Evolutionary conservation across 2,888 invertebrate genomes (phyloP).

Genomic region (Lasioglossum leucozonium): DNA sequence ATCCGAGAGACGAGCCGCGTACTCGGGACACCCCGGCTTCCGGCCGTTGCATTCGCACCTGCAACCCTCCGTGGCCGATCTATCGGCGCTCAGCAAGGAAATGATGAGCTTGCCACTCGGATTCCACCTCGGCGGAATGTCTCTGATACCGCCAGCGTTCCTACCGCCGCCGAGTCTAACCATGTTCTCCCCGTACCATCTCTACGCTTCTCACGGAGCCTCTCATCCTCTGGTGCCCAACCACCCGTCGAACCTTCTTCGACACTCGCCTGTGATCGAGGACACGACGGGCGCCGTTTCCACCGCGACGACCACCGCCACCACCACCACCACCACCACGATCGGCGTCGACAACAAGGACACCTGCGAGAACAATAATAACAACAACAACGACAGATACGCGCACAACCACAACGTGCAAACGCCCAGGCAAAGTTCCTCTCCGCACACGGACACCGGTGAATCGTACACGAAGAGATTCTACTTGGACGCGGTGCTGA

Average conservation of each 20-base stretch:
- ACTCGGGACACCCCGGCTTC: constrained; percentile 83
- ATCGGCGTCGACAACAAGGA: constrained; percentile 56
- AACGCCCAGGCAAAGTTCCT: constrained; percentile 41
- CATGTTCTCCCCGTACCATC: constrained; percentile 87
- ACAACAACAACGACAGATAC: constrained; percentile 69
- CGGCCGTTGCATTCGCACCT: constrained; percentile 83
- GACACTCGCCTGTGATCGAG: constrained; percentile 54
- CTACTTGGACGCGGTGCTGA: constrained; percentile 90
- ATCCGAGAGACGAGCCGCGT: constrained; percentile 87
- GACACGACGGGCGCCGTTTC: constrained; percentile 36
- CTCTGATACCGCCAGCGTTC: constrained; percentile 84
- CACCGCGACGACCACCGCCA: constrained; percentile 47
- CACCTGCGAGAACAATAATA: constrained; percentile 49
- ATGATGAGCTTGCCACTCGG: constrained; percentile 79
- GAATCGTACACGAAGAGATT: constrained; percentile 90
- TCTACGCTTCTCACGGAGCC: constrained; percentile 83
- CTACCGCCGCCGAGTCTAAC: constrained; percentile 87
- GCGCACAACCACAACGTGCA: constrained; percentile 57
- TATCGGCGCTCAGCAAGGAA: constrained; percentile 79
- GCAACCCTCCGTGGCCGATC: constrained; percentile 79
- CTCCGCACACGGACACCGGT: constrained; percentile 78
- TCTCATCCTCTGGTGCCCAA: constrained; percentile 79
- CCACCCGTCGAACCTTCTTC: constrained; percentile 55
- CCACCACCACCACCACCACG: constrained; percentile 41
- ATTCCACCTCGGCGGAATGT: constrained; percentile 81